These are phyloP conservation scores for Hydropsyche betteni DNA, from an alignment of 2,888 invertebrate species.

Conservation along the genomic window DNA sequence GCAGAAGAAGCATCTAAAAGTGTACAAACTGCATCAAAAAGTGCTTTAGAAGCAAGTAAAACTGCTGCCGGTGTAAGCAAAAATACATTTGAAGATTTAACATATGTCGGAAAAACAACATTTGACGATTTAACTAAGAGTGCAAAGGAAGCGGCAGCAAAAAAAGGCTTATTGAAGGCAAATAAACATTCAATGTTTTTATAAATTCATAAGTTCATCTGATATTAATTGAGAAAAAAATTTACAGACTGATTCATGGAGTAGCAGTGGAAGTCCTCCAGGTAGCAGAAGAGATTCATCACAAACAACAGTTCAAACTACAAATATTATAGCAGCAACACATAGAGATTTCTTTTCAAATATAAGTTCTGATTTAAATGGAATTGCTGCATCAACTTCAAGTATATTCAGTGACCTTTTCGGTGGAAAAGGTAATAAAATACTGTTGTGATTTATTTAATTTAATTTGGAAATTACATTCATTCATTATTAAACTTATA, in stretches of 20 bases:
- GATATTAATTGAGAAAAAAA: slow-evolving; percentile 10
- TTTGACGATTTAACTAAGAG: slow-evolving; percentile 90
- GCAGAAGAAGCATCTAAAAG: slow-evolving; percentile 84
- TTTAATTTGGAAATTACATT: background rate
- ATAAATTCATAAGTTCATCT: background rate
- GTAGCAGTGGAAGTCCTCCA: slow-evolving; percentile 53
- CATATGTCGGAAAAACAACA: slow-evolving; percentile 90
- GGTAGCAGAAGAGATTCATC: slow-evolving; percentile 68
- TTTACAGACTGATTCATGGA: slow-evolving; percentile 51
- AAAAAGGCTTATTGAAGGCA: slow-evolving; percentile 84
- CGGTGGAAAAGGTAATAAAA: slow-evolving; percentile 72
- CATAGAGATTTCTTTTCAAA: slow-evolving; percentile 88
- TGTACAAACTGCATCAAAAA: slow-evolving; percentile 85
- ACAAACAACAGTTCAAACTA: slow-evolving; percentile 69
- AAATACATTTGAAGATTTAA: slow-evolving; percentile 87
- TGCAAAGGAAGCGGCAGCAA: slow-evolving; percentile 87
- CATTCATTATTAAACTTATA: slow-evolving; percentile 4
- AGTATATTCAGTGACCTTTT: slow-evolving; percentile 96
- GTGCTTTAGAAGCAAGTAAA: slow-evolving; percentile 85
- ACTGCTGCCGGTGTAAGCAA: slow-evolving; percentile 89
- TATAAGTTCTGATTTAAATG: slow-evolving; percentile 92
- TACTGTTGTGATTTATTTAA: background rate
- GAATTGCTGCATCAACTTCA: slow-evolving; percentile 90
- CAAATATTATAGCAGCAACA: slow-evolving; percentile 72
- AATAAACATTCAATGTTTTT: background rate